Base-by-base conservation (phyloP, 64 coral and sea anemone species). In the Platygyra sinensis region DNA sequence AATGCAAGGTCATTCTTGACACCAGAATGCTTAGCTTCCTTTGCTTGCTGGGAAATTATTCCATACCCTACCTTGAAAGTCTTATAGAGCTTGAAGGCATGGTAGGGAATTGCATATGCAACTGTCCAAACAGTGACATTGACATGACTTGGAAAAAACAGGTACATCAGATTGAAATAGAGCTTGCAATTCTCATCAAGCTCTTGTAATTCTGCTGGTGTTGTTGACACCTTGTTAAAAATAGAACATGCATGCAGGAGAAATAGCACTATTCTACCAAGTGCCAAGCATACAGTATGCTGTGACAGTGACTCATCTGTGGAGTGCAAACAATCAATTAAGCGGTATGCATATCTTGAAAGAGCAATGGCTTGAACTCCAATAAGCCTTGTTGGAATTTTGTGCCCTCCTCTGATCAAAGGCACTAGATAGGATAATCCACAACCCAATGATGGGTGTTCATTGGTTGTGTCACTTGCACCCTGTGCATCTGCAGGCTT, bases 11-110 rank as follows among this genome's bases (percentile, higher is more conserved):
- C 80, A 7, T 64, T 15, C 27, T 94, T 94, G 4, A 94, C 49
- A 15, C 72, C 28, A 31, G 80, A 61, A 82, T 88, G 91, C 30
- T 93, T 93, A 0, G 78, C 76, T 51, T 88, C 91, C 39, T 93
- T 93, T 11, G 91, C 91, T 54, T 93, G 91, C 11, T 39, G 77
- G 4, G 86, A 88, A 17, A 83, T 22, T 22, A 93, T 88, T 8
- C 91, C 91, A 93, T 93, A 93, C 1, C 91, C 91, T 67, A 82
- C 54, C 52, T 93, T 93, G 36, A 30, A 93, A 0, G 2, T 2
- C 0, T 88, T 4, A 76, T 61, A 88, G 4, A 91, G 11, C 51
- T 46, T 14, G 4, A 19, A 5, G 4, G 86, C 91, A 87, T 93
- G 91, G 31, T 75, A 88, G 0, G 85, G 86, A 20, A 93, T 88